Percentiles rank a stretch among this genome's conserved stretches.
These are phyloP conservation scores for Odontothrips loti DNA, from an alignment of 2,888 invertebrate species.

Conservation along the genomic window DNA sequence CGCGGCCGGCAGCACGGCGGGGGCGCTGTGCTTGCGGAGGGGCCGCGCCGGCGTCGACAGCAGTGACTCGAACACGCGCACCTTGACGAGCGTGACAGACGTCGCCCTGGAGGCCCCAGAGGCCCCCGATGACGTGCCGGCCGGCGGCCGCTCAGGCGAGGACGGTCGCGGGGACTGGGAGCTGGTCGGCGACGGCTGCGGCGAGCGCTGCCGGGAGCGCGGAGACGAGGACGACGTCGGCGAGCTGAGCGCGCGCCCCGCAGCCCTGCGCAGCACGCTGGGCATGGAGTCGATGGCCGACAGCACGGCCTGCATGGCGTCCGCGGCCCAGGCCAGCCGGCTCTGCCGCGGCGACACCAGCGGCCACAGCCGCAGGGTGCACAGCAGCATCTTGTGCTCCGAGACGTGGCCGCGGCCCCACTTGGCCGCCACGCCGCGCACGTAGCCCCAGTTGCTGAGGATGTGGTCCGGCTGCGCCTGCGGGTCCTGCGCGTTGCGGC, in stretches of 20 bases:
- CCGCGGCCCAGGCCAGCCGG: conserved; percentile 13
- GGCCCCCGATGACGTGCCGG: neutral
- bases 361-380: conserved; percentile 20
- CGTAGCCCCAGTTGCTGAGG: conserved; percentile 25
- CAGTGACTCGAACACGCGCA: neutral
- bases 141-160: neutral
- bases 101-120: neutral
- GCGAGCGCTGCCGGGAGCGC: neutral
- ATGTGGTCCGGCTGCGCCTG: conserved; percentile 21
- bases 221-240: neutral
- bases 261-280: neutral
- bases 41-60: neutral
- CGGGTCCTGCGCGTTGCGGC: neutral
- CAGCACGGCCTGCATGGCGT: conserved; percentile 23
- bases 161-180: neutral
- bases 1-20: neutral
- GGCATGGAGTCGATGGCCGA: conserved; percentile 18
- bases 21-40: neutral
- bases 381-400: conserved; percentile 16
- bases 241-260: neutral
- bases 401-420: conserved; percentile 18
- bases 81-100: conserved; percentile 10
- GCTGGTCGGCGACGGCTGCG: conserved; percentile 16
- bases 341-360: conserved; percentile 3
- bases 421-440: conserved; percentile 25